Base-by-base conservation (phyloP, 2,888 invertebrate genomes). In the Tenthredo amoena region DNA sequence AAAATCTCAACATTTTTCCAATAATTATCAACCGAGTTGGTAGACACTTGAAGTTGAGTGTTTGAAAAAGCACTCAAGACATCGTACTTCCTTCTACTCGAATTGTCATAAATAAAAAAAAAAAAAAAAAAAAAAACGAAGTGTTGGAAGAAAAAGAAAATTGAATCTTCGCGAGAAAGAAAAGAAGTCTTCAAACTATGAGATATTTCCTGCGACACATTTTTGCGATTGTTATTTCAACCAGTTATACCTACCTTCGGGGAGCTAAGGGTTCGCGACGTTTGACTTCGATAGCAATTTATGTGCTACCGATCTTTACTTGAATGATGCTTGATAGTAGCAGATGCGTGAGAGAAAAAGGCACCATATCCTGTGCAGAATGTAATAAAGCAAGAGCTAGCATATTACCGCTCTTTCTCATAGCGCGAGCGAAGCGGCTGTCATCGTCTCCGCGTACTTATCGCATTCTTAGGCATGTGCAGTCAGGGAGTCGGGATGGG, bases 381-480 rank as follows among this genome's bases (percentile, higher is more conserved):
- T 77, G 77, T 50, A 31, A 55, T 55, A 55, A 55, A 31, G 50
- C 50, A 50, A 77, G 26, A 31, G 55, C 43, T 0, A 31, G 77
- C 43, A 7, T 21, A 9, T 74, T 43, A 21, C 43, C 9, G 5
- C 50, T 62, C 58, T 81, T 21, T 21, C 62, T 40, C 58, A 62
- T 37, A 40, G 81, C 37, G 81, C 55, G 47, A 77, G 77, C 77
- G 77, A 77, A 55, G 81, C 37, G 83, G 83, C 83, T 83, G 83
- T 83, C 83, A 83, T 68, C 83, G 68, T 26, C 47, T 83, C 31
- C n/a, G 43, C 83, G 83, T 83, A 83, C 83, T 83, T 68, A 83
- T 68, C 68, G 83, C 68, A 83, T 83, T 83, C 83, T 47, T 83
- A 43, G 83, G 83, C 83, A 47, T 47, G 68, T 68, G 65, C 12